A percentile compares a stretch with the other conserved stretches of the same genome.
These are phyloP conservation scores for Parasteatoda lunata DNA, from an alignment of 2,888 invertebrate genomes.

Conservation along the genomic window DNA sequence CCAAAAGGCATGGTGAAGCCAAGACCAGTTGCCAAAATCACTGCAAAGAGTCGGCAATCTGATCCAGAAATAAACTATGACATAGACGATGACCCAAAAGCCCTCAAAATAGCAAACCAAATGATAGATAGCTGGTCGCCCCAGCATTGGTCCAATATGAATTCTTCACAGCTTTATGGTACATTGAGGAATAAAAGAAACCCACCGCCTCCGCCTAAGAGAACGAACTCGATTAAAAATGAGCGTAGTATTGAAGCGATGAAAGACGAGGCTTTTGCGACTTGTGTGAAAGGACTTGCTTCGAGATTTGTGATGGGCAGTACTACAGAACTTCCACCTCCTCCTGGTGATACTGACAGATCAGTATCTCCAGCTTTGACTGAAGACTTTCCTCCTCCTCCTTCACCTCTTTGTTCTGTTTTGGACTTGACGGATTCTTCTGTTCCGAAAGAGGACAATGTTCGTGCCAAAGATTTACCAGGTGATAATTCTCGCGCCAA, in stretches of 20 bases:
- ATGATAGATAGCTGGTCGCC: slow-evolving; percentile 62
- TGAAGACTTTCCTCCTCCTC: slow-evolving; percentile 74
- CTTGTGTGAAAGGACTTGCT: slow-evolving; percentile 73
- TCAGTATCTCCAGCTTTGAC: slow-evolving; percentile 63
- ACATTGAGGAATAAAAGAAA: slow-evolving; percentile 73
- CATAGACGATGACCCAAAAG: slow-evolving; percentile 52
- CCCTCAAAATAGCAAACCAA: slow-evolving; percentile 42
- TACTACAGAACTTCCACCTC: slow-evolving; percentile 68
- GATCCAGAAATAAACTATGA: slow-evolving; percentile 61
- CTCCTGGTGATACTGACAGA: slow-evolving; percentile 39
- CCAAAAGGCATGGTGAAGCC: slow-evolving; percentile 87
- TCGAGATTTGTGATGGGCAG: slow-evolving; percentile 71
- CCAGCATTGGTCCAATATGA: slow-evolving; percentile 66
- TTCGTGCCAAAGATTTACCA: slow-evolving; percentile 65
- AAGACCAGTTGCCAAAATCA: slow-evolving; percentile 85
- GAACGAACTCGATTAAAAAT: slow-evolving; percentile 75
- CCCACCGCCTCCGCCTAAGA: slow-evolving; percentile 77
- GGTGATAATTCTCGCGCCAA: slow-evolving; percentile 26
- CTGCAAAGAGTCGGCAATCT: slow-evolving; percentile 66
- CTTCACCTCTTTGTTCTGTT: slow-evolving; percentile 71
- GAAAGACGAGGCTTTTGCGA: slow-evolving; percentile 74
- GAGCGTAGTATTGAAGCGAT: slow-evolving; percentile 69
- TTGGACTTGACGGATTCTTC: slow-evolving; percentile 56
- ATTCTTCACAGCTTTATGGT: slow-evolving; percentile 70
- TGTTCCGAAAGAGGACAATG: slow-evolving; percentile 24